Conservation (phyloP, 2,797 vertebrate species). For the Pipistrellus pipistrellus region DNA sequence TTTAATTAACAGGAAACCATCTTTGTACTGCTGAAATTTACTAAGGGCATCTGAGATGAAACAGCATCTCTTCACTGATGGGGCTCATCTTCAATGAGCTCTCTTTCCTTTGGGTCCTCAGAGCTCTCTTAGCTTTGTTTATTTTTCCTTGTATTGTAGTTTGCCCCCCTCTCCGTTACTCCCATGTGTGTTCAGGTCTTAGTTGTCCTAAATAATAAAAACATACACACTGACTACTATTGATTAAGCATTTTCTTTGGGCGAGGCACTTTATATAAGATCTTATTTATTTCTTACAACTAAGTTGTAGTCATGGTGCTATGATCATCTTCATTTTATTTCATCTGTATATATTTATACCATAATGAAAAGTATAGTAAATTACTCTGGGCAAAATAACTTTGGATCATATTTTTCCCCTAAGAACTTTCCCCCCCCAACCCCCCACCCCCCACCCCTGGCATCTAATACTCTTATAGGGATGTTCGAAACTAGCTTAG, state of each 20-base stretch:
- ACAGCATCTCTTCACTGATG: background rate
- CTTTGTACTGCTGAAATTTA: background rate
- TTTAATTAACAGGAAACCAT: background rate
- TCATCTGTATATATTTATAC: background rate
- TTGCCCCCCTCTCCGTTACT: too few relatives aligned
- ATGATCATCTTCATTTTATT: background rate
- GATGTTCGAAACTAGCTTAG: background rate
- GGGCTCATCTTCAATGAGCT: background rate
- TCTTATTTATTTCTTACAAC: background rate
- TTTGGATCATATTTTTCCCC: background rate
- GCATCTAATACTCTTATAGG: background rate
- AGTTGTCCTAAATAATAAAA: background rate
- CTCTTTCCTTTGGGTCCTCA: background rate
- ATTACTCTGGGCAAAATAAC: background rate
- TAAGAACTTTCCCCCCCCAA: background rate
- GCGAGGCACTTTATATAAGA: background rate
- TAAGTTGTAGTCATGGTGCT: background rate
- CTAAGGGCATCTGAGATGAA: background rate
- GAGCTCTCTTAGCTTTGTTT: background rate
- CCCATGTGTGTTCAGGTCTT: background rate
- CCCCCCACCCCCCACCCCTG: too few relatives aligned
- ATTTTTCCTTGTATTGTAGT: background rate
- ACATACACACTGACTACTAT: background rate
- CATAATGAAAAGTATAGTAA: background rate
- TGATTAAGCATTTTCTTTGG: slow-evolving; percentile 27